Percentiles rank a stretch among this genome's conserved stretches.
These are phyloP conservation scores for Trissolcus japonicus DNA, from an alignment of 2,888 invertebrate species.

Conservation along the genomic window DNA sequence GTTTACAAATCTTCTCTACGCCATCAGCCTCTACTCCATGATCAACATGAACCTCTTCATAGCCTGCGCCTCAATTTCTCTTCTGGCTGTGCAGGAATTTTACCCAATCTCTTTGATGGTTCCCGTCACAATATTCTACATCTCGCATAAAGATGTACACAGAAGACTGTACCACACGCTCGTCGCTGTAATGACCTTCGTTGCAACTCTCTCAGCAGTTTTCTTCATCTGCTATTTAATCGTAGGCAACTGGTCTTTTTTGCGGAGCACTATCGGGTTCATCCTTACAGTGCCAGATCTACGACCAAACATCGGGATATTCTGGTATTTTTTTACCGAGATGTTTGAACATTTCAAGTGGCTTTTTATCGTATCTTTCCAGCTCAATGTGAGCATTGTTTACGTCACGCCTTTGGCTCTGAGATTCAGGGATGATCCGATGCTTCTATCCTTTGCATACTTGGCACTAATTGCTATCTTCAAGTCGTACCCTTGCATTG, in stretches of 20 bases:
- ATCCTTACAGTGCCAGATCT: conserved; percentile 94
- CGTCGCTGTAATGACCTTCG: conserved; percentile 78
- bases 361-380: conserved; percentile 96
- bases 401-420: conserved; percentile 93
- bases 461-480: conserved; percentile 92
- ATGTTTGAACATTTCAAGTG: conserved; percentile 99
- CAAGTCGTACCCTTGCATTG: conserved; percentile 97
- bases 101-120: conserved; percentile 90
- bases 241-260: conserved; percentile 79
- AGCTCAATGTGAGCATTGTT: conserved; percentile 94
- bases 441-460: conserved; percentile 87
- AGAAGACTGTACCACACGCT: conserved; percentile 77
- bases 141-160: conserved; percentile 78
- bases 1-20: conserved; percentile 89
- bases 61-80: conserved; percentile 83
- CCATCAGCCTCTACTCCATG: conserved; percentile 84
- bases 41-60: conserved; percentile 81
- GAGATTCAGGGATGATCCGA: conserved; percentile 86
- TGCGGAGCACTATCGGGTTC: conserved; percentile 76
- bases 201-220: conserved; percentile 78
- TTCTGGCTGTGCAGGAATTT: conserved; percentile 88
- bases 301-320: conserved; percentile 97
- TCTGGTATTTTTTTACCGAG: conserved; percentile 99
- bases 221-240: conserved; percentile 81
- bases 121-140: conserved; percentile 85